Conservation (phyloP, 2,888 invertebrate species). For the Anoncus sp. region DNA sequence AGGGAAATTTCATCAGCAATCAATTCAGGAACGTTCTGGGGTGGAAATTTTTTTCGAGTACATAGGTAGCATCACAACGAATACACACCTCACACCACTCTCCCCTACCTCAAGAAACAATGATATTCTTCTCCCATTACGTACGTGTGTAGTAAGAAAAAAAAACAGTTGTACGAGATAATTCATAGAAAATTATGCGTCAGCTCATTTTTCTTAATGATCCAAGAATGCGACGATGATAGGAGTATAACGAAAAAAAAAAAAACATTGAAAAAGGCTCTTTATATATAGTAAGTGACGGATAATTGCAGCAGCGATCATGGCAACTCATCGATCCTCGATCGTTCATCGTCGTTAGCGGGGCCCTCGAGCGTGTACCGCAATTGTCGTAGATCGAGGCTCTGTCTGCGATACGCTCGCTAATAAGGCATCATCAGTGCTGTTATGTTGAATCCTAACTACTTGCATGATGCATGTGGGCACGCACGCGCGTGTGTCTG, state of each 20-base stretch:
- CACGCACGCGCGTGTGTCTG: slow-evolving; percentile 10
- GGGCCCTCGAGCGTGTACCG: not conserved
- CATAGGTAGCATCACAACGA: too few species aligned
- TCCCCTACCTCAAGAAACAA: too few species aligned
- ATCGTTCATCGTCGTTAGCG: slow-evolving; percentile 62
- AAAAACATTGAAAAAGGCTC: slow-evolving; percentile 20
- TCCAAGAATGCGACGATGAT: slow-evolving; percentile 48
- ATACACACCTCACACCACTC: too few species aligned
- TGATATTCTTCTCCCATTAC: not conserved
- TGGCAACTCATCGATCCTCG: slow-evolving; percentile 62
- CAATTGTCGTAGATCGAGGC: slow-evolving; percentile 21
- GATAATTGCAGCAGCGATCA: slow-evolving; percentile 60
- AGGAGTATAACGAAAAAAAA: slow-evolving; percentile 12
- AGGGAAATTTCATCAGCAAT: too few species aligned
- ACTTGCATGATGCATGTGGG: slow-evolving; percentile 28
- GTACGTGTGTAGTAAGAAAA: not conserved
- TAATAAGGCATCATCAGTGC: slow-evolving; percentile 59
- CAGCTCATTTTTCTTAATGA: slow-evolving; percentile 60
- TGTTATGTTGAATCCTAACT: slow-evolving; percentile 30
- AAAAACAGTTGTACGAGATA: slow-evolving; percentile 29
- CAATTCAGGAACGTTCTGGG: too few species aligned
- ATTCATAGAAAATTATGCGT: slow-evolving; percentile 30
- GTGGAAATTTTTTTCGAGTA: too few species aligned
- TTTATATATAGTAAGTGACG: slow-evolving; percentile 54
- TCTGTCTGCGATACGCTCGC: slow-evolving; percentile 38